phyloP scores from a whole-genome alignment of 2,797 vertebrate genomes.

The Prionace glauca region DNA sequence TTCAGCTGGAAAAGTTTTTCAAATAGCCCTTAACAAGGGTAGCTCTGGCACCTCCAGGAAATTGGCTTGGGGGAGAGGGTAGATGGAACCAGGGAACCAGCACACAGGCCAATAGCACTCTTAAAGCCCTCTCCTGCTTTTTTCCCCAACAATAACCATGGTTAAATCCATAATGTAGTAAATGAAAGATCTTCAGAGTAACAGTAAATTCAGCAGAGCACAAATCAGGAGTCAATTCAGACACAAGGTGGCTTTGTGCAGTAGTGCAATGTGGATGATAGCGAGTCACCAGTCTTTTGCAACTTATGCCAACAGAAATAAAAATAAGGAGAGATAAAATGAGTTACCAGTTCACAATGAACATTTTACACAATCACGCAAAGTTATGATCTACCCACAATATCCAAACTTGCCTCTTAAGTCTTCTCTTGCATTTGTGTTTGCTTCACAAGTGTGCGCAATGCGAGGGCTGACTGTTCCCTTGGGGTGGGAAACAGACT shows the following conservation, averaged over 20 bases:
- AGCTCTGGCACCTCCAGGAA: no score
- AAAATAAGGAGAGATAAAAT: not conserved
- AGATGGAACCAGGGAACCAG: no score
- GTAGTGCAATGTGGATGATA: not conserved
- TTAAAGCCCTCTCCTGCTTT: no score
- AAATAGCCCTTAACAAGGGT: no score
- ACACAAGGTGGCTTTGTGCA: not conserved
- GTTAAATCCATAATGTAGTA: no score
- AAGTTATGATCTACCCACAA: not conserved
- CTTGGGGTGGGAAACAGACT: no score
- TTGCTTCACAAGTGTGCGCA: not conserved
- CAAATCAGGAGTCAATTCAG: not conserved
- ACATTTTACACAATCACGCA: not conserved
- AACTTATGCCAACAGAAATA: not conserved
- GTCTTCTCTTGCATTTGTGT: not conserved
- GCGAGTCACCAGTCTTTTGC: not conserved
- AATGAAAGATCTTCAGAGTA: not conserved
- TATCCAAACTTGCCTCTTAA: not conserved
- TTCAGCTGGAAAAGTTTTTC: no score
- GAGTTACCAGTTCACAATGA: not conserved
- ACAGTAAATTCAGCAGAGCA: not conserved
- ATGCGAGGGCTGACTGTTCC: no score
- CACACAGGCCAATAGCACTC: no score
- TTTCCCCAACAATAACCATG: no score
- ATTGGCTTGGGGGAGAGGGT: no score